Base-by-base conservation (phyloP, 2,888 invertebrate species). In the Cephus spinipes region DNA sequence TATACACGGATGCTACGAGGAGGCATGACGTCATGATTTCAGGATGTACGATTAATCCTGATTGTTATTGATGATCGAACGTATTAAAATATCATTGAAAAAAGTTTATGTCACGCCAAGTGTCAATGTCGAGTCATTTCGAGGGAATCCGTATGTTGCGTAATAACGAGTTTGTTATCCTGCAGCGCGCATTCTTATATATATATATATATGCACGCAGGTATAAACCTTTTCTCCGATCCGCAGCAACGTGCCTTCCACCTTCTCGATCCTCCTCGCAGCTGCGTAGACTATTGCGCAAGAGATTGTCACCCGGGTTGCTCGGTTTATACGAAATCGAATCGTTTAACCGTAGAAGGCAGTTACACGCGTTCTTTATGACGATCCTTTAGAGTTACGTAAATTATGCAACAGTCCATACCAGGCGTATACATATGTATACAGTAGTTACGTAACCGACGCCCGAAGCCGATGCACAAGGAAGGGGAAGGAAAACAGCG, bases 321-420 rank as follows among this genome's bases (percentile, higher is more conserved):
- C 32, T 71, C 71, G 71, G 71, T 71, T 71, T 23, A 23, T 33
- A 71, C 31, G 30, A 31, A 71, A 71, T 71, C 71, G 31, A 71
- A 71, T 31, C 31, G 71, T 71, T 71, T 71, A 31, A 33, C 71
- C 71, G 12, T 71, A 71, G 71, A 71, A 71, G 30, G 71, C 71
- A 71, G 31, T 31, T 71, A 71, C 71, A 31, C 23, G 79, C 83
- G 76, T 80, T 80, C 82, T 77, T 80, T 76, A 81, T 77, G 30
- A 30, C 69, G 30, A 15, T 40, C 55, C 71, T 71, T 31, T 32
- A 79, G 77, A 76, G 78, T 84, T 83, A 81, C 83, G 80, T 82
- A 81, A 77, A 81, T 85, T 85, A 82, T 82, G 82, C 78, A 85
- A 85, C 79, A 74, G 75, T 73, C 71, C 73, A 9, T 71, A 71